Base-by-base conservation (phyloP, 2,888 invertebrate genomes). In the Leucoptera coffeella region DNA sequence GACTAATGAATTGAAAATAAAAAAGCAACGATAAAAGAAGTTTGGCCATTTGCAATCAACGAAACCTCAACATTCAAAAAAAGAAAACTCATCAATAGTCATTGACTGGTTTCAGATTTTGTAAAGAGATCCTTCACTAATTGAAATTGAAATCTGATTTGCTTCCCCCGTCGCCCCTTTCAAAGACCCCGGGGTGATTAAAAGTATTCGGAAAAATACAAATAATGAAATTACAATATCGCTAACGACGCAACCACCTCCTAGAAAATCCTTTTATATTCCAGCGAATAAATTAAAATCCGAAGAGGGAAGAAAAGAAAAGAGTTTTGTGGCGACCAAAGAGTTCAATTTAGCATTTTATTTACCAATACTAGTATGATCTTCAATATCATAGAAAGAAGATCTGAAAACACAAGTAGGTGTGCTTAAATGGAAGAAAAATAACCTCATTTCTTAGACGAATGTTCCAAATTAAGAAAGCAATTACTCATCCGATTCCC, bases 191-290 rank as follows among this genome's bases (percentile, higher is more conserved):
- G 45, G 42, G 47, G 59, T 67, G 71, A 72, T 72, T 71, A 72
- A 72, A 69, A 65, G 62, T 61, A 64, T 60, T 60, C 53, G 56
- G 11, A 65, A 64, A 67, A 71, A 65, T 59, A 72, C 65, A 71
- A 72, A 69, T 69, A 71, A 72, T 71, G 62, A 65, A 72, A 72
- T 72, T 72, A 72, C 71, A 71, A 71, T 71, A 71, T 72, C 64
- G 65, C 62, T 72, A 72, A 72, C 72, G 62, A 62, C 51, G 61
- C 32, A 45, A 39, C 14, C 45, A 47, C 44, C 58, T 62, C 59
- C 57, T 50, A n/a, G 52, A 47, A 56, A 65, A 69, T 69, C 69
- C 69, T 69, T 69, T 69, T 67, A 61, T 61, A 60, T 11, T 61
- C 65, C 62, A 61, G 50, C 42, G 62, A 61, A 65, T 64, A 64